These are phyloP conservation scores for Helicolenus hilgendorfi DNA, from an alignment of 2,797 vertebrate species.

Conservation along the genomic window DNA sequence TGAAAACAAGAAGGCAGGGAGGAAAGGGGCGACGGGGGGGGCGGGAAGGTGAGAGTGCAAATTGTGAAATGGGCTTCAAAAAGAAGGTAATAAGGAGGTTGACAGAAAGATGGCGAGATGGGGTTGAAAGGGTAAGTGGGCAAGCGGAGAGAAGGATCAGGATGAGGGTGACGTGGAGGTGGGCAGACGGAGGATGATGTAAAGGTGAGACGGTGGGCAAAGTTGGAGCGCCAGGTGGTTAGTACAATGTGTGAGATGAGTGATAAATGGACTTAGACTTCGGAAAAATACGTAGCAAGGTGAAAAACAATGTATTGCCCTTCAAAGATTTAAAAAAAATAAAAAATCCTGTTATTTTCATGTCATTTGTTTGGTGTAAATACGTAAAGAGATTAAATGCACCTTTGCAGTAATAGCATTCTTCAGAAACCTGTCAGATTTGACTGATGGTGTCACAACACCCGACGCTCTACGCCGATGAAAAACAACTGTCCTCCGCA, in stretches of 20 bases:
- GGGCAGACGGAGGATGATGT: slow-evolving; percentile 20
- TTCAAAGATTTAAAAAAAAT: not conserved
- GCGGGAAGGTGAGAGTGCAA: slow-evolving; percentile 32
- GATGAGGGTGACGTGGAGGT: slow-evolving; percentile 11
- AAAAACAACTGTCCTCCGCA: slow-evolving; percentile 37
- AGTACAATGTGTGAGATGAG: not conserved
- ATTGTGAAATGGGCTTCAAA: slow-evolving; percentile 41
- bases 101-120: slow-evolving; percentile 40
- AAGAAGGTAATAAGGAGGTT: slow-evolving; percentile 21
- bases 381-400: slow-evolving; percentile 43
- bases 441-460: slow-evolving; percentile 58
- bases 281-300: not conserved
- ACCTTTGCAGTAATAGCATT: slow-evolving; percentile 28
- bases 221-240: not conserved
- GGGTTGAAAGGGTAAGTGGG: slow-evolving; percentile 63
- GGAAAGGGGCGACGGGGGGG: not conserved
- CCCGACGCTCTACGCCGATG: not conserved
- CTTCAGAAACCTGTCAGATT: slow-evolving; percentile 45
- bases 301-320: slow-evolving; percentile 23
- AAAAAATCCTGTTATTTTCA: not conserved
- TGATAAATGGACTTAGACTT: not conserved
- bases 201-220: slow-evolving; percentile 4
- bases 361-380: slow-evolving; percentile 26
- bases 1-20: slow-evolving; percentile 44
- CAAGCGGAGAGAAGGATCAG: slow-evolving; percentile 20